Conservation (phyloP, 2,888 invertebrate species). For the Dasypolia templi region DNA sequence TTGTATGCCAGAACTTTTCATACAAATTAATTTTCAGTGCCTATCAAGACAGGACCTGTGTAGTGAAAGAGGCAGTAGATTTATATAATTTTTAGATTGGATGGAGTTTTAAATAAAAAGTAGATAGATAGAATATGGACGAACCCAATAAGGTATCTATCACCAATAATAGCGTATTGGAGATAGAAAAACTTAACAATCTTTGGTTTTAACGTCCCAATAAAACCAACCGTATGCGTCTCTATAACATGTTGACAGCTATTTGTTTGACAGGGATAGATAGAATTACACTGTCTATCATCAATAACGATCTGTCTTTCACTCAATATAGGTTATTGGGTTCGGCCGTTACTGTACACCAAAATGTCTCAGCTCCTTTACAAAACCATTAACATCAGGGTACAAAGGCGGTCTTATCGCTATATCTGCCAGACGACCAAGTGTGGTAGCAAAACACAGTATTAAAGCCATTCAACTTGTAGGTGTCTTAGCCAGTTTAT, state of each 20-base stretch:
- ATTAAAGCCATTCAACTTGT: background rate
- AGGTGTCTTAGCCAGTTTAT: background rate
- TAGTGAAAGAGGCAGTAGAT: background rate
- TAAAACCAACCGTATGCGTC: no score
- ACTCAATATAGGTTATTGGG: no score
- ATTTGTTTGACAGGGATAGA: no score
- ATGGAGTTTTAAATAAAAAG: background rate
- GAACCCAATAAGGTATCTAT: no score
- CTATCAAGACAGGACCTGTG: background rate
- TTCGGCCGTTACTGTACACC: background rate
- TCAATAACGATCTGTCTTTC: no score
- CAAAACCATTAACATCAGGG: background rate
- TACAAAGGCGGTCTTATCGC: background rate
- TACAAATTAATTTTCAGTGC: background rate
- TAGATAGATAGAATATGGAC: background rate
- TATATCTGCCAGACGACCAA: background rate
- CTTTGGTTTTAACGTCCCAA: no score
- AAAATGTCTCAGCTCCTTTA: background rate
- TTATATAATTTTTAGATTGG: background rate
- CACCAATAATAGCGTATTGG: no score
- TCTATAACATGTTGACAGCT: no score
- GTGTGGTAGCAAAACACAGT: background rate
- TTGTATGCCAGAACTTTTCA: background rate
- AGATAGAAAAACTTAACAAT: no score
- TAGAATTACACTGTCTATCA: no score